Conservation (phyloP, 1,140 invertebrate species). For the Schmidtea mediterranea region DNA sequence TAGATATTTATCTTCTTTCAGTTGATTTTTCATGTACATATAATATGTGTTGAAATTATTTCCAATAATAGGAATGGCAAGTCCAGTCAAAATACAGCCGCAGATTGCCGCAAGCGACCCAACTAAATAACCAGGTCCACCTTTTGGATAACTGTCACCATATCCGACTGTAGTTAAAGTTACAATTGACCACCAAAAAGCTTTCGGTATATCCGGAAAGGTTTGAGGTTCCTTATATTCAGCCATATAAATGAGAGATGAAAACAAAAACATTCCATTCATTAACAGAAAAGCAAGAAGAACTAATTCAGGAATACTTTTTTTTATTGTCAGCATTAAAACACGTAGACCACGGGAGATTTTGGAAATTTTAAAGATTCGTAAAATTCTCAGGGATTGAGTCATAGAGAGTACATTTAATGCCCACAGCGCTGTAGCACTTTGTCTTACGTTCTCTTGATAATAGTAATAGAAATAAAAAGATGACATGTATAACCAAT, state of each 20-base stretch:
- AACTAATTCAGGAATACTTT: constrained; percentile 5
- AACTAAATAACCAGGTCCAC: constrained; percentile 4
- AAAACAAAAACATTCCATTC: constrained; percentile 7
- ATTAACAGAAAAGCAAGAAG: constrained; percentile 4
- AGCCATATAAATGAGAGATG: constrained; percentile 5
- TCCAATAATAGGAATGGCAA: constrained; percentile 7
- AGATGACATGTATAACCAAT: constrained; percentile 2
- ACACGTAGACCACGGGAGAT: constrained; percentile 6
- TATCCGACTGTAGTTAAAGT: constrained; percentile 6
- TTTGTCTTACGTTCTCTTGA: no score
- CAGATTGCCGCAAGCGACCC: neutral
- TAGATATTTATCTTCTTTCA: constrained; percentile 6
- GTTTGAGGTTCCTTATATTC: constrained; percentile 1
- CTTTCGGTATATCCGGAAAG: constrained; percentile 4
- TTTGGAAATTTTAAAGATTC: constrained; percentile 6
- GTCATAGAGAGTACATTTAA: neutral
- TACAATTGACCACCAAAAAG: constrained; percentile 6
- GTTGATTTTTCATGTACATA: constrained; percentile 6
- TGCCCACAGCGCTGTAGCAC: no score
- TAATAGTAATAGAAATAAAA: neutral
- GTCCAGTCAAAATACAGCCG: constrained; percentile 6
- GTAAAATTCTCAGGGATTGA: constrained; percentile 4
- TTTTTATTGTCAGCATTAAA: constrained; percentile 5
- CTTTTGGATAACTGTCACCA: constrained; percentile 4
- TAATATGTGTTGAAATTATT: constrained; percentile 7